A percentile compares a stretch with the other conserved stretches of the same genome.
These are phyloP conservation scores for Globia sparganii DNA, from an alignment of 2,888 invertebrate genomes.

Conservation along the genomic window DNA sequence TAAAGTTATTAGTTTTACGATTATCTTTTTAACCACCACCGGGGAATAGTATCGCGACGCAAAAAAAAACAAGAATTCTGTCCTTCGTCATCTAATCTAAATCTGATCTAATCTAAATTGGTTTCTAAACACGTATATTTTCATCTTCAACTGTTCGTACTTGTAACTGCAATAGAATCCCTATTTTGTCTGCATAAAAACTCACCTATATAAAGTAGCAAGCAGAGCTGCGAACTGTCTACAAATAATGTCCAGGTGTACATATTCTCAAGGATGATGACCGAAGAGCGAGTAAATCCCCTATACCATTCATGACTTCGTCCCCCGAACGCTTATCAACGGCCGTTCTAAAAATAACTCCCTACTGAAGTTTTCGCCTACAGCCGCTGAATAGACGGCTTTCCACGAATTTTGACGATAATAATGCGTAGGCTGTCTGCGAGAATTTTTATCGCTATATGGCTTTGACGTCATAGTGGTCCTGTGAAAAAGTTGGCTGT, in stretches of 20 bases:
- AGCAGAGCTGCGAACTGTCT: background rate
- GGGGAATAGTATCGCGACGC: no score
- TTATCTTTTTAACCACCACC: no score
- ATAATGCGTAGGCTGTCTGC: conserved; percentile 1
- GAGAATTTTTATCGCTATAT: background rate
- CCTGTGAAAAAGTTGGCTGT: background rate
- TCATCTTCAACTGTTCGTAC: no score
- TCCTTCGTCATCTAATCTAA: no score
- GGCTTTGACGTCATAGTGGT: conserved; percentile 18
- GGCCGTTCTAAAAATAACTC: conserved; percentile 43
- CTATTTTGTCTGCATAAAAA: no score
- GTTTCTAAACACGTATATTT: no score
- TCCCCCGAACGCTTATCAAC: conserved; percentile 34
- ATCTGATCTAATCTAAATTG: no score
- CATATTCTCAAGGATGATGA: conserved; percentile 12
- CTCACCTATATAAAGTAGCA: no score
- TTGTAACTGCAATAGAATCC: no score
- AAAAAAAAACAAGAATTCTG: no score
- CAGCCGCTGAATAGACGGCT: background rate
- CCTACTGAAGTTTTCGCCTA: conserved; percentile 9
- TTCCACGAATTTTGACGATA: conserved; percentile 21
- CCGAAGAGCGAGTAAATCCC: conserved; percentile 28
- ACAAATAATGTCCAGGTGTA: background rate
- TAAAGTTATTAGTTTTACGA: no score
- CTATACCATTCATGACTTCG: conserved; percentile 23